phyloP scores from a whole-genome alignment of 2,797 vertebrate species.

The Myioborus melanocephalus region DNA sequence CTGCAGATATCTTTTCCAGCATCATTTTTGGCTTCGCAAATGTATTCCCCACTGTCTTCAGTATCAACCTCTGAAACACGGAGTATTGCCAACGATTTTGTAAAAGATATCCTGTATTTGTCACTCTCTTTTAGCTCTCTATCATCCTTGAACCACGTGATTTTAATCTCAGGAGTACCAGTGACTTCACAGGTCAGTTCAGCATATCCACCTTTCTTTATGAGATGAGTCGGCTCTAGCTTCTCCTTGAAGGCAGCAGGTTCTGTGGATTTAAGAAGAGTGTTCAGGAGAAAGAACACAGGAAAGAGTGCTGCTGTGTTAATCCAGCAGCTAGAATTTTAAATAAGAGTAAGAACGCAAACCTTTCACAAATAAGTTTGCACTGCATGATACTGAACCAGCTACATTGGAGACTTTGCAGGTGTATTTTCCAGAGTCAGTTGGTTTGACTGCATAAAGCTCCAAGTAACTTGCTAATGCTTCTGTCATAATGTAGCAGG shows the following conservation, averaged over 20 bases:
- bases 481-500: slow-evolving; percentile 93
- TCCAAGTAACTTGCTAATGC: slow-evolving; percentile 88
- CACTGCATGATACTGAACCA: slow-evolving; percentile 85
- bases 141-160: slow-evolving; percentile 92
- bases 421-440: slow-evolving; percentile 88
- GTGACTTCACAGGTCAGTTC: slow-evolving; percentile 87
- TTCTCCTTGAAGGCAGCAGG: slow-evolving; percentile 88
- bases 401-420: slow-evolving; percentile 93
- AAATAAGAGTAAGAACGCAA: slow-evolving; percentile 70
- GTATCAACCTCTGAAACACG: slow-evolving; percentile 74
- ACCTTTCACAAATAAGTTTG: slow-evolving; percentile 96
- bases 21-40: slow-evolving; percentile 90
- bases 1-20: slow-evolving; percentile 91
- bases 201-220: slow-evolving; percentile 81
- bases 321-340: slow-evolving; percentile 32
- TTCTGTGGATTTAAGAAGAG: slow-evolving; percentile 77
- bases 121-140: slow-evolving; percentile 83
- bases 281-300: slow-evolving; percentile 49
- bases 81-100: slow-evolving; percentile 80
- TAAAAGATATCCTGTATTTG: slow-evolving; percentile 79
- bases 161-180: slow-evolving; percentile 89
- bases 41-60: slow-evolving; percentile 90
- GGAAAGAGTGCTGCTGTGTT: neutral
- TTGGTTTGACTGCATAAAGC: slow-evolving; percentile 88
- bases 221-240: slow-evolving; percentile 83